phyloP scores from a whole-genome alignment of 2,797 vertebrate species.

The Myripristis jacobus region DNA sequence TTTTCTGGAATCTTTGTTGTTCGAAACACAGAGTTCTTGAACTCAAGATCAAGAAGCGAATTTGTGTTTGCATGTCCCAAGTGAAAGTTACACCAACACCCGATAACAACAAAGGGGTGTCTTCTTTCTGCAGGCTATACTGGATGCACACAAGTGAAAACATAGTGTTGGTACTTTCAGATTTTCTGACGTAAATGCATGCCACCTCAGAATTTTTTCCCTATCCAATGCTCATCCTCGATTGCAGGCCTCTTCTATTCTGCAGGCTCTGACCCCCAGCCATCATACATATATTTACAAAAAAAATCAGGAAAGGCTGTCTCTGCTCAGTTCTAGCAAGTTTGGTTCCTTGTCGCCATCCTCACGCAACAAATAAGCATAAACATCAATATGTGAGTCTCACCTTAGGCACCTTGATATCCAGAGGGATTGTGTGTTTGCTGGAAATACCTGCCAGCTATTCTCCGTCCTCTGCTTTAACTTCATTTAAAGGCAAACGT shows the following conservation, averaged over 20 bases:
- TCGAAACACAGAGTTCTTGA: too few species aligned
- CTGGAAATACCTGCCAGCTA: neutral
- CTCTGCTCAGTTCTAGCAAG: constrained; percentile 18
- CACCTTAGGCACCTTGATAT: constrained; percentile 6
- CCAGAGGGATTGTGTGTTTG: neutral
- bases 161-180: neutral
- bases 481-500: constrained; percentile 8
- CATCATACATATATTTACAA: too few species aligned
- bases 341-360: too few species aligned
- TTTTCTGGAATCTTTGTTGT: too few species aligned
- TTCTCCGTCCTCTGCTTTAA: constrained; percentile 22
- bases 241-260: constrained; percentile 5
- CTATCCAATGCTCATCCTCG: constrained; percentile 15
- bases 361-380: constrained; percentile 3
- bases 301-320: neutral
- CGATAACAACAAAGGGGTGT: too few species aligned
- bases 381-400: constrained; percentile 11
- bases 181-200: neutral
- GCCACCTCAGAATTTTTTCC: too few species aligned
- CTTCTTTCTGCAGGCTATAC: neutral
- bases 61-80: neutral
- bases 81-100: too few species aligned
- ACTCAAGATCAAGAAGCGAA: constrained; percentile 1
- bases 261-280: constrained; percentile 6
- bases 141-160: neutral